Percentiles rank a stretch among this genome's conserved stretches.
phyloP scores from a whole-genome alignment of 2,113 vertebrate species.

The Eulemur macaco region DNA sequence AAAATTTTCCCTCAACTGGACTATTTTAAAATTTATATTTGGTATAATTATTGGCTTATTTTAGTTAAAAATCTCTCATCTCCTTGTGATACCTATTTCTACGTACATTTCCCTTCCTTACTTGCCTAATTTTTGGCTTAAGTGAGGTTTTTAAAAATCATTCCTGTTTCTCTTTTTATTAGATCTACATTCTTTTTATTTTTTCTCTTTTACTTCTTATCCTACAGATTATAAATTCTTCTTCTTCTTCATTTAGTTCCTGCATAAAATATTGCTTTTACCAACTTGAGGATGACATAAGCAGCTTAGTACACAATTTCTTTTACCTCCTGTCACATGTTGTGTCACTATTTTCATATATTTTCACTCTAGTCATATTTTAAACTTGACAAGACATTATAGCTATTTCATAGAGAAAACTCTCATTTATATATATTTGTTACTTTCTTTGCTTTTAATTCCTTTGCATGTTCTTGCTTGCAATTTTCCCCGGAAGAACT shows the following conservation, averaged over 20 bases:
- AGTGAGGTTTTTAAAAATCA: neutral
- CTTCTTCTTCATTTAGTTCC: neutral
- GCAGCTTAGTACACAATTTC: neutral
- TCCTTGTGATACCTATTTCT: neutral
- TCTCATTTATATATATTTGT: neutral
- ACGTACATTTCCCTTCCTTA: neutral
- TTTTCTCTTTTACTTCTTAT: neutral
- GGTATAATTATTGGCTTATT: neutral
- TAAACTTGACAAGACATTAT: neutral
- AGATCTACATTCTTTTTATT: neutral
- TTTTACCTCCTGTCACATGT: neutral
- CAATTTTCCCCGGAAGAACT: neutral
- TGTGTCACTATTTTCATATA: neutral
- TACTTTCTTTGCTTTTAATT: neutral
- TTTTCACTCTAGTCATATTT: neutral
- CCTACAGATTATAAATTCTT: neutral
- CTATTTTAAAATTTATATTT: neutral
- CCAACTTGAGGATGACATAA: neutral
- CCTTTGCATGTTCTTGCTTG: neutral
- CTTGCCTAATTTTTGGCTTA: neutral
- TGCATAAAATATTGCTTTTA: neutral
- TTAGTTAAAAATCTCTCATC: neutral
- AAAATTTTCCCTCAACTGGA: neutral
- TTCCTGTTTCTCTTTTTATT: neutral
- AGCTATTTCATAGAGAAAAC: neutral